Evolutionary conservation across 2,888 invertebrate genomes (phyloP).

Genomic region (Metalampra italica): DNA sequence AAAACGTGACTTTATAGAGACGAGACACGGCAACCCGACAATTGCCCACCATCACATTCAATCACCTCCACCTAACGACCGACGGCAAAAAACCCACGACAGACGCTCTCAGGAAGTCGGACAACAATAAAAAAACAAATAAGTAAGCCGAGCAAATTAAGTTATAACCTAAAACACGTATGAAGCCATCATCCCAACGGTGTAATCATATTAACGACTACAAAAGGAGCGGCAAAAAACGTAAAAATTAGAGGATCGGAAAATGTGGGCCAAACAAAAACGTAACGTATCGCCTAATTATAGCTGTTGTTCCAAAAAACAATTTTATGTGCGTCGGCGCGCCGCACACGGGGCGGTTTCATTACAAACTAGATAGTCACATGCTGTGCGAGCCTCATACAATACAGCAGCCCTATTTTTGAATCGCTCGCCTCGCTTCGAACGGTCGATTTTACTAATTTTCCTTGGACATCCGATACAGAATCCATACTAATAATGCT

Average conservation of each 20-base stretch:
- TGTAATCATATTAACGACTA: slow-evolving; percentile 79
- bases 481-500: no score
- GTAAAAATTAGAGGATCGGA: slow-evolving; percentile 77
- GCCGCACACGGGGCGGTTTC: slow-evolving; percentile 58
- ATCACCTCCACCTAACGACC: slow-evolving; percentile 72
- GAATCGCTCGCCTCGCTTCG: no score
- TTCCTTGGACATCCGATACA: no score
- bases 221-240: slow-evolving; percentile 77
- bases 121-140: slow-evolving; percentile 75
- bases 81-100: slow-evolving; percentile 65
- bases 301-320: slow-evolving; percentile 75
- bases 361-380: slow-evolving; percentile 1
- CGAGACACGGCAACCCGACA: slow-evolving; percentile 41
- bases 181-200: slow-evolving; percentile 78
- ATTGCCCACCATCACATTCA: slow-evolving; percentile 73
- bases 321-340: slow-evolving; percentile 66
- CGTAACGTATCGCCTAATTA: slow-evolving; percentile 77
- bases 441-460: no score
- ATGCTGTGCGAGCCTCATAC: not conserved
- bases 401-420: no score
- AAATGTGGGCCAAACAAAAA: slow-evolving; percentile 79
- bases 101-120: slow-evolving; percentile 74
- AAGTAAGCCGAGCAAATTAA: slow-evolving; percentile 75
- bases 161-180: slow-evolving; percentile 79
- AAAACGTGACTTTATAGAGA: slow-evolving; percentile 43